Base-by-base conservation (phyloP, 2,797 vertebrate species). In the Thalassophryne amazonica region DNA sequence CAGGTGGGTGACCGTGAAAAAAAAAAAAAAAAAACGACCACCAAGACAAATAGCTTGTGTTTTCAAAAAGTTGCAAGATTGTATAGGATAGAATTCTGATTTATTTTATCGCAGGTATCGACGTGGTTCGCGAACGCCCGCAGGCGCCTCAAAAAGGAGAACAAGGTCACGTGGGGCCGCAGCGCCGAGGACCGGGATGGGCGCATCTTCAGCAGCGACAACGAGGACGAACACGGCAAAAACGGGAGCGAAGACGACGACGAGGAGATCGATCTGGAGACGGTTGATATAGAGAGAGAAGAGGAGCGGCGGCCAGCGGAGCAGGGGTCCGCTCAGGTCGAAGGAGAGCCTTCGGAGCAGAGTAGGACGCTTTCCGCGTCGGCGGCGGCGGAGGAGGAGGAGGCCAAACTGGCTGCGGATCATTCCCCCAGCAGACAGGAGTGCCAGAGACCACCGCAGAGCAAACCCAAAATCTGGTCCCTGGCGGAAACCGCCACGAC, bases 401-500 rank as follows among this genome's bases (percentile, higher is more conserved):
- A n/a, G n/a, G n/a, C n/a, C 50, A 91, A 90, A 80, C 79, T 85
- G 55, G 91, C 89, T 0, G 83, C 81, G 57, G 92, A 94, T 40
- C 73, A 85, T 53, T 94, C 92, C 20, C 93, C 93, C 0, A 81
- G 85, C 41, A 86, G 83, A 32, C 89, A 88, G 1, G 92, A 87
- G 60, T 90, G 93, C 63, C 95, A 95, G 81, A 90, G 93, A 69
- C 91, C 92, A 2, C 81, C 86, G 38, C 93, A 93, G 79, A 94
- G 78, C 84, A 99, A 99, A 83, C 96, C 97, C 73, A 99, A 99
- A 92, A 99, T 99, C 82, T 99, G 97, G 97, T 99, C 97, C 5
- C 85, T 98, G 85, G 97, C 97, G 3, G 97, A 99, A 85, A 99
- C 96, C 0, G 97, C 97, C 27, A 95, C 97, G 10, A 95, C 94